Base-by-base conservation (phyloP, 1,140 invertebrate genomes). In the Musca vetustissima region DNA sequence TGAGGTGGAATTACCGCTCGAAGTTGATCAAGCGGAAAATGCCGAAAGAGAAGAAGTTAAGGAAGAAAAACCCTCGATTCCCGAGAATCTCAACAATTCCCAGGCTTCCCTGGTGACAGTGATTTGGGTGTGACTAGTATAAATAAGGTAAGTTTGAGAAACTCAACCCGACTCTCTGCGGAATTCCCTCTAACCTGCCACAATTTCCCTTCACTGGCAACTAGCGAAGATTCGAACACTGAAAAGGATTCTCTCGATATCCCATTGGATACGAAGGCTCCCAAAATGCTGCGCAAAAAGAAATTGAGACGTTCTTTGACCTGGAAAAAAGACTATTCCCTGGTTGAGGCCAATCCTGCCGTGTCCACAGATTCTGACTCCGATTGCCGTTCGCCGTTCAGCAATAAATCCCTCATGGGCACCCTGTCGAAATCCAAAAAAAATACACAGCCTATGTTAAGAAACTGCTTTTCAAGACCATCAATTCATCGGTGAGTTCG, bases 271-370 rank as follows among this genome's bases (percentile, higher is more conserved):
- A 28, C 3, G 15, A n/a, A 0, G 15, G 17, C 52, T 0, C 61
- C 71, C 49, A 72, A 77, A 3, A 74, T 76, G 4, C 71, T 75
- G 14, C 78, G 78, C 22, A 80, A 79, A 66, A 81, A 80, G 76
- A 80, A 80, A 68, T 72, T 78, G 71, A 74, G 78, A 1, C 76
- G 78, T 25, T 76, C 74, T 7, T 64, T 81, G 4, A 77, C 76
- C 43, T 81, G 75, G 76, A 80, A 79, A 47, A 81, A 79, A 68
- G 78, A 81, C n/a, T 78, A 75, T 55, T 80, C 78, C 0, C 74
- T 77, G 67, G 71, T 80, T 13, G 79, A 81, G 55, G 72, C 74
- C 15, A 77, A 73, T 1, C 71, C 74, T 15, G 9, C 49, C 6
- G 11, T 32, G 4, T 36, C 57, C 15, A 79, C 79, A 1, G 78